Conservation (phyloP, 1,140 invertebrate genomes). For the Scylla paramamosain region DNA sequence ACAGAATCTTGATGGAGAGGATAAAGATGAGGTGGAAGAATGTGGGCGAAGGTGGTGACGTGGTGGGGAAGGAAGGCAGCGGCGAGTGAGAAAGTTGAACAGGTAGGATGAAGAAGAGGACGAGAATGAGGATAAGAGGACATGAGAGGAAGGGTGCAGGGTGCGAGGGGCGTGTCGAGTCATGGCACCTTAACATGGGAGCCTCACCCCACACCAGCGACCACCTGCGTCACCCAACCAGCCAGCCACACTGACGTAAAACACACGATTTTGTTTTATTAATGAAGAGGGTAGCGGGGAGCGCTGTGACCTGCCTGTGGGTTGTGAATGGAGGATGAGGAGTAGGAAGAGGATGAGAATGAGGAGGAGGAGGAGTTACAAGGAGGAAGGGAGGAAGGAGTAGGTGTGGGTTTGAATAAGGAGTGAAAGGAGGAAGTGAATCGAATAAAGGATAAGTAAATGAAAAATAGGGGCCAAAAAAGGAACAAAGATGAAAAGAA, state of each 20-base stretch:
- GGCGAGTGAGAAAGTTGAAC: too few relatives aligned
- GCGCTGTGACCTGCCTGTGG: too few relatives aligned
- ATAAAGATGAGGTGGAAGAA: too few relatives aligned
- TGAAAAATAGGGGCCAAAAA: background rate
- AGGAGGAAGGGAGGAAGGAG: slow-evolving; percentile 28
- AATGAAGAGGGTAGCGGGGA: too few relatives aligned
- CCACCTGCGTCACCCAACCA: background rate
- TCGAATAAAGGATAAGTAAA: too few relatives aligned
- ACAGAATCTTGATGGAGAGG: too few relatives aligned
- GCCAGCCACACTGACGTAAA: background rate
- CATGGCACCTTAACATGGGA: background rate
- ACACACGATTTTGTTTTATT: too few relatives aligned
- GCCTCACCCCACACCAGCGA: background rate
- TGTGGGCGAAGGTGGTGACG: too few relatives aligned
- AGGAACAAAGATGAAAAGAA: background rate
- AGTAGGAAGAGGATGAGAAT: background rate
- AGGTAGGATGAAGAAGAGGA: too few relatives aligned
- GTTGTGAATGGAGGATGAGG: background rate
- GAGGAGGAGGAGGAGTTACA: background rate
- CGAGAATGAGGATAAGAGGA: background rate
- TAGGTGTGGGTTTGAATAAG: too few relatives aligned
- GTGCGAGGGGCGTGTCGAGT: background rate
- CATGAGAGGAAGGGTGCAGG: background rate
- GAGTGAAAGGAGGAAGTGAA: too few relatives aligned
- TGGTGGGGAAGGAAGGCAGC: too few relatives aligned